Evolutionary conservation across 1,140 invertebrate species (phyloP), one percentile per base, ranked within the genome.

Genomic region (Drosophila nikananu): DNA sequence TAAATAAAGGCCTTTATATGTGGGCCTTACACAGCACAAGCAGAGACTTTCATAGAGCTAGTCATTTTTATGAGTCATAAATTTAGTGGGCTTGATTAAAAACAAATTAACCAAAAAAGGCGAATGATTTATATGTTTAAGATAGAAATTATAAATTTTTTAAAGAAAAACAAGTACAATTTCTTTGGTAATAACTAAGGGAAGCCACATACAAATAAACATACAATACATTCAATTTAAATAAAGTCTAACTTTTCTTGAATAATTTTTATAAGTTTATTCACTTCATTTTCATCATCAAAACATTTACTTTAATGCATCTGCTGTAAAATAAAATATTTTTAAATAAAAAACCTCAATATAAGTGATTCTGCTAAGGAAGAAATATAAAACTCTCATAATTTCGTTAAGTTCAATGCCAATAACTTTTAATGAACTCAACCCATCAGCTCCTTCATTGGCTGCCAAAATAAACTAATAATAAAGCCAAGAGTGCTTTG

Each of bases 391-490:
- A 21, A 54, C 3, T 54, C 4, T 15, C 8, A 5, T 12, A 32
- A 10, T 7, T 37, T 13, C 30, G 3, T 32, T 37, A 37, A 27
- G 12, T 37, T 27, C 13, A 12, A 27, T 49, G 13, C 13, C 15
- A 25, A 13, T 17, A 42, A 32, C 19, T 32, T 21, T 41, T 65
- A 32, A 61, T 61, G 19, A 52, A 67, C 61, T 54, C 15, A 42
- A 25, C 9, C 27, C 12, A n/a, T 62, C 57, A 32, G 15, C 10
- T 65, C 9, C n/a, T 51, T 41, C 27, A 32, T 71, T 39, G 17
- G 5, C 27, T 66, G 13, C 13, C 48, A 54, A 23, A 13, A 59
- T 73, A 30, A 73, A 51, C 67, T 73, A 15, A 49, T 37, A 70
- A 23, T 21, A 23, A 46, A 49, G 52, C 51, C 52, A 51, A 49